Evolutionary conservation across 2,888 invertebrate species (phyloP).

Genomic region (Scotopteryx bipunctaria): DNA sequence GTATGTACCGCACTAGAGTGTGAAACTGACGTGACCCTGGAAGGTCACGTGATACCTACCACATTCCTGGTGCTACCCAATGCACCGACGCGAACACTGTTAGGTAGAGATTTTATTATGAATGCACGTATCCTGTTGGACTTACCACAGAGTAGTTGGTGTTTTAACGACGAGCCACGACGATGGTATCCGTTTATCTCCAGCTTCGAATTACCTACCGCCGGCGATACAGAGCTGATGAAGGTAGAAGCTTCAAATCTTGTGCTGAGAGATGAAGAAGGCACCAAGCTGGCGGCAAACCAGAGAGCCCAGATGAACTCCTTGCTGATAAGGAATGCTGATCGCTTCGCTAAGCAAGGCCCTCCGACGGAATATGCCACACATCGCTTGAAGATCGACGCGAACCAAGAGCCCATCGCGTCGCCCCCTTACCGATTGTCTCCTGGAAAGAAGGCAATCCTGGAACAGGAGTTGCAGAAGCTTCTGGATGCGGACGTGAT

Average conservation of each 20-base stretch:
- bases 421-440: slow-evolving; percentile 51
- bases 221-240: slow-evolving; percentile 5
- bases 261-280: slow-evolving; percentile 2
- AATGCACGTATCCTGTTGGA: slow-evolving; percentile 5
- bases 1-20: neutral
- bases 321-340: neutral
- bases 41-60: too few relatives aligned
- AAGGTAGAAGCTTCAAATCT: neutral
- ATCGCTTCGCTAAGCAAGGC: slow-evolving; percentile 7
- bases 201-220: neutral
- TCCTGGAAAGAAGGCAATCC: slow-evolving; percentile 35
- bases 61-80: too few relatives aligned
- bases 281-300: neutral
- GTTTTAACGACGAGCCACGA: neutral
- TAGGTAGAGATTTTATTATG: slow-evolving; percentile 11
- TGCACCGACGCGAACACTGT: neutral
- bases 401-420: slow-evolving; percentile 45
- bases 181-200: neutral
- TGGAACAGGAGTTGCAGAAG: slow-evolving; percentile 31
- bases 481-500: slow-evolving; percentile 41
- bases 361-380: slow-evolving; percentile 31
- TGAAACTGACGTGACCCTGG: too few relatives aligned
- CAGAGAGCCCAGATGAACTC: neutral
- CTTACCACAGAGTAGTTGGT: slow-evolving; percentile 8
- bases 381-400: slow-evolving; percentile 44